Evolutionary conservation across 1,140 invertebrate species (phyloP), one percentile per base, ranked within the genome.

Genomic region (Papilio glaucus): DNA sequence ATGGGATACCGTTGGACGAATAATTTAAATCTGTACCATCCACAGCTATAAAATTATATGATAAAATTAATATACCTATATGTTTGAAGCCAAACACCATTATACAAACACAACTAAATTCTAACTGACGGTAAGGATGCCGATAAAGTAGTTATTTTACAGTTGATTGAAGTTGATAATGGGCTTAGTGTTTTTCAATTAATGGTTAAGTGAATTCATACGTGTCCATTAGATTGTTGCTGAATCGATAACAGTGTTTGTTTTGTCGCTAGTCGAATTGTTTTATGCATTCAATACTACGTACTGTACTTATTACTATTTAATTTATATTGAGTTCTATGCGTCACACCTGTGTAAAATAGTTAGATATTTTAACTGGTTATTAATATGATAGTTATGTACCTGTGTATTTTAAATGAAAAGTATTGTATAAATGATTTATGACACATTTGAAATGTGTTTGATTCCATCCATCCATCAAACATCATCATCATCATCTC

Each of bases 111-210:
- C 15, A n/a, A 15, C 42, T 1, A 18, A 45, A 15, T 15, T 18
- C 13, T 18, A 45, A 45, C 15, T 45, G n/a, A n/a, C n/a, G 42
- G 6, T 18, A 3, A 5, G 2, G n/a, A 45, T n/a, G 3, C 12
- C 15, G 42, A 45, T 45, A 45, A 45, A 13, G 10, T n/a, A 42
- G 41, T 18, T 15, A 45, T 45, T 45, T 45, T 18, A 45, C 42
- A 45, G 0, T 13, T 45, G n/a, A 7, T 7, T 45, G 42, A 45
- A n/a, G 4, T 45, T 45, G 15, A 15, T 45, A n/a, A 45, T 15
- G 15, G 42, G n/a, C 15, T 45, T 15, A 33, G 29, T 45, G n/a
- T 45, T 45, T 45, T 45, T 45, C 42, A 45, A 45, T 45, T 45
- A 45, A 18, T 15, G 39, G 12, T 41, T 13, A 41, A 41, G 12